These are phyloP conservation scores for Mystacides longicornis DNA, from an alignment of 2,888 invertebrate species.

Conservation along the genomic window DNA sequence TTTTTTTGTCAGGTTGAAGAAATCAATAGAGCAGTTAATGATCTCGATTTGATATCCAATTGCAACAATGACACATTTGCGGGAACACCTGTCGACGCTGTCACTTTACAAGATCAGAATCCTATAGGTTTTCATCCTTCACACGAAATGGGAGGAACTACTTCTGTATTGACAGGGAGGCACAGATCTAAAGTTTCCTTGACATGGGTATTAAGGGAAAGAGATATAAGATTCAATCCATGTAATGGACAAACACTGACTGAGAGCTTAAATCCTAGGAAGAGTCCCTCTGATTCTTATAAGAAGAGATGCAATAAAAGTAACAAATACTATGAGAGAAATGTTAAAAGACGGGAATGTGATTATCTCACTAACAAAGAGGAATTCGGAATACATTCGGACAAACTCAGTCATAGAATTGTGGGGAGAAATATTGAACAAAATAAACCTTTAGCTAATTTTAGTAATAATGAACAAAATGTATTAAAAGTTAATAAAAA, in stretches of 20 bases:
- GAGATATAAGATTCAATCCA: constrained; percentile 35
- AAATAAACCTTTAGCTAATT: constrained; percentile 2
- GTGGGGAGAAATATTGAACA: constrained; percentile 29
- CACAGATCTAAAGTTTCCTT: constrained; percentile 62
- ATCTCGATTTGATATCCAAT: constrained; percentile 21
- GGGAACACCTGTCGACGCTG: constrained; percentile 5
- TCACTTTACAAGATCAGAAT: neutral
- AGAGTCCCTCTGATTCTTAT: constrained; percentile 18
- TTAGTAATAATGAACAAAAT: neutral
- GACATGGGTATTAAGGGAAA: constrained; percentile 67
- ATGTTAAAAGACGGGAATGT: constrained; percentile 18
- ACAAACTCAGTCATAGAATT: constrained; percentile 32
- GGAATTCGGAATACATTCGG: constrained; percentile 2
- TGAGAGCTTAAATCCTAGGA: constrained; percentile 39
- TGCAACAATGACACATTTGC: constrained; percentile 24
- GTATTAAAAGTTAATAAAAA: constrained; percentile 7
- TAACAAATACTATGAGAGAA: constrained; percentile 21
- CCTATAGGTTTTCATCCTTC: neutral
- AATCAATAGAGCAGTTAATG: constrained; percentile 13
- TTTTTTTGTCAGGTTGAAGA: constrained; percentile 19
- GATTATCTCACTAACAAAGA: constrained; percentile 19
- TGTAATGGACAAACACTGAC: constrained; percentile 32
- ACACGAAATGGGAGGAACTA: constrained; percentile 43
- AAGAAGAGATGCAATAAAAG: constrained; percentile 11
- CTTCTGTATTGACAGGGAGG: constrained; percentile 40